These are phyloP conservation scores for Hystrix brachyura DNA, from an alignment of 2,113 vertebrate species.

Conservation along the genomic window DNA sequence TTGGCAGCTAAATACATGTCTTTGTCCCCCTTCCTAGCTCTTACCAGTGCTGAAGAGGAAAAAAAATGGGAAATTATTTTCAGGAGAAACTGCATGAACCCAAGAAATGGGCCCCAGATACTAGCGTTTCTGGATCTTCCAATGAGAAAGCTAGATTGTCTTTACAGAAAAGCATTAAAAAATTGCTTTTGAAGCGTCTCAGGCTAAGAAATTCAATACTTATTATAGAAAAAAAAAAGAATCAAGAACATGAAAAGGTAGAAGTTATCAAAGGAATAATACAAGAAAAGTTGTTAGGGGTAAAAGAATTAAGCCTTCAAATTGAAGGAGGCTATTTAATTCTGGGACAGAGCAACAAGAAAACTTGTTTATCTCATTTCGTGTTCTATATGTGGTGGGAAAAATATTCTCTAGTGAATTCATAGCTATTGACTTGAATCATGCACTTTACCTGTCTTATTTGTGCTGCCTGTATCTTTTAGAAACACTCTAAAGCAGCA, in stretches of 20 bases:
- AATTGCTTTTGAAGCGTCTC: not conserved
- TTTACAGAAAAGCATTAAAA: not conserved
- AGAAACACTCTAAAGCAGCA: not conserved
- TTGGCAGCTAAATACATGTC: rapidly evolving
- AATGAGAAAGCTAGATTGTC: not conserved
- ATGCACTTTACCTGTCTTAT: not conserved
- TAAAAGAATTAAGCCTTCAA: not conserved
- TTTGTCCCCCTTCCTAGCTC: not conserved
- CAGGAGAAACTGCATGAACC: not conserved
- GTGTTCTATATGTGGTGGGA: not conserved
- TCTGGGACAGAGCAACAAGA: not conserved
- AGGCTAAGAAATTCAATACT: not conserved
- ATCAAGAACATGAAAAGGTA: not conserved
- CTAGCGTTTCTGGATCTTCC: not conserved
- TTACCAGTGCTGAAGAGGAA: not conserved
- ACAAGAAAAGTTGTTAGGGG: not conserved
- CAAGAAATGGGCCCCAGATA: not conserved
- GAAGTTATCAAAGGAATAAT: not conserved
- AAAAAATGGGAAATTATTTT: not conserved
- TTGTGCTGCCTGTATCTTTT: not conserved
- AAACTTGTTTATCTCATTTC: not conserved
- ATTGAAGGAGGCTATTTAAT: not conserved
- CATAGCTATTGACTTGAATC: not conserved
- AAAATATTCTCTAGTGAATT: not conserved
- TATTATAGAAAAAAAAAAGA: not conserved